Conservation (phyloP, 2,797 vertebrate species). For the Mormyrus hasselquistii region DNA sequence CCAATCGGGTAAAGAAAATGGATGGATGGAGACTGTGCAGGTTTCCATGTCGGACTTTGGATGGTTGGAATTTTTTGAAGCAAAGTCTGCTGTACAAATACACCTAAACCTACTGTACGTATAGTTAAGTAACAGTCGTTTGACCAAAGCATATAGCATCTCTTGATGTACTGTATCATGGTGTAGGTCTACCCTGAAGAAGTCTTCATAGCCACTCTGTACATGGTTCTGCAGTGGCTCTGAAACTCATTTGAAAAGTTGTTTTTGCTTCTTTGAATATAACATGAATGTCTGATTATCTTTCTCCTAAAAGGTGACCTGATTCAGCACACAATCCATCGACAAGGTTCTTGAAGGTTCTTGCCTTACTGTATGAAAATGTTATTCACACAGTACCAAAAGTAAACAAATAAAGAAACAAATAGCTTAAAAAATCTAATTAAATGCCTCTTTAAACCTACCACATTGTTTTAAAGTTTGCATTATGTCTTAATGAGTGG, state of each 20-base stretch:
- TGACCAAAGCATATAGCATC: neutral
- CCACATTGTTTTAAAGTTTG: neutral
- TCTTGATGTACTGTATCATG: neutral
- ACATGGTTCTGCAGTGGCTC: neutral
- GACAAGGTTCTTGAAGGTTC: neutral
- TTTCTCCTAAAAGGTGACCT: neutral
- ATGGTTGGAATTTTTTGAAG: neutral
- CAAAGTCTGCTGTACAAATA: neutral
- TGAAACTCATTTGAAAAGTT: neutral
- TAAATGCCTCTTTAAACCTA: neutral
- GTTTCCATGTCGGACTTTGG: neutral
- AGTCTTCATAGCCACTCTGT: neutral
- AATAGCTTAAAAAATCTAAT: neutral
- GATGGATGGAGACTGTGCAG: neutral
- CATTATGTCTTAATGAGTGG: neutral
- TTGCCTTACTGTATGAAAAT: neutral
- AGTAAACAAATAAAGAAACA: neutral
- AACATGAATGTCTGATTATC: neutral
- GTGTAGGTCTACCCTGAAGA: neutral
- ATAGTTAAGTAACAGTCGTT: neutral
- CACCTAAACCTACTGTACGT: neutral
- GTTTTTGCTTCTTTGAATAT: neutral
- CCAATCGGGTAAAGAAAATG: neutral
- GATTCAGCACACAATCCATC: neutral
- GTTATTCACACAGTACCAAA: neutral